Evolutionary conservation across 2,888 invertebrate species (phyloP), one percentile per base, ranked within the genome.

Genomic region (Andrena fulva): DNA sequence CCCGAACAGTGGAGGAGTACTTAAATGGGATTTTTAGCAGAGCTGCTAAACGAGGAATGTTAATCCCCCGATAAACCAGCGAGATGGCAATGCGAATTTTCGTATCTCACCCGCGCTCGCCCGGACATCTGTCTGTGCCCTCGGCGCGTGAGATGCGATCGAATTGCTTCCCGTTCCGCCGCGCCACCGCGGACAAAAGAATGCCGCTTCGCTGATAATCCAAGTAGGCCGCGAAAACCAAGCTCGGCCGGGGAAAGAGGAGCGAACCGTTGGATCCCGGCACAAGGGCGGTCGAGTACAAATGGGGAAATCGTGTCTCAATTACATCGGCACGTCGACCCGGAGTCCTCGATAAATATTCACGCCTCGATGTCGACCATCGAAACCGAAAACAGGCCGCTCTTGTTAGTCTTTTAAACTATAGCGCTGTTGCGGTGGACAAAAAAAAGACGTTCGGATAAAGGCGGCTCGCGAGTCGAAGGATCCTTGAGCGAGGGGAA

Each of bases 241-340:
- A 6, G 20, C 42, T 54, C 24, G 10, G 20, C 31, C 12, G 5
- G 35, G 56, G 54, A 67, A 69, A 75, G 71, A 62, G 64, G 54
- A 63, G 59, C 10, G 60, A 24, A 24, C 52, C 80, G 42, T 59
- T 48, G 66, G 31, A 62, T 74, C 56, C 54, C 66, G 12, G 73
- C 78, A 69, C 52, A 56, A 24, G 29, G 63, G 54, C 10, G 63
- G 66, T 27, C 54, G 54, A 35, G 42, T 74, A 70, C 74, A 74
- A 82, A 82, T 82, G 81, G 80, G 80, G 70, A 80, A 80, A 82
- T 74, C 80, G 80, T 82, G 81, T 82, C 74, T 79, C 73, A 80
- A 74, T 82, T 74, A 80, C 64, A 64, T 27, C 56, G 54, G 8
- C 2, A 74, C 80, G 60, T 67, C 74, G 74, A 66, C 48, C 66